phyloP scores from a whole-genome alignment of 2,888 invertebrate genomes.

The Lepidocyrtinus sp. region DNA sequence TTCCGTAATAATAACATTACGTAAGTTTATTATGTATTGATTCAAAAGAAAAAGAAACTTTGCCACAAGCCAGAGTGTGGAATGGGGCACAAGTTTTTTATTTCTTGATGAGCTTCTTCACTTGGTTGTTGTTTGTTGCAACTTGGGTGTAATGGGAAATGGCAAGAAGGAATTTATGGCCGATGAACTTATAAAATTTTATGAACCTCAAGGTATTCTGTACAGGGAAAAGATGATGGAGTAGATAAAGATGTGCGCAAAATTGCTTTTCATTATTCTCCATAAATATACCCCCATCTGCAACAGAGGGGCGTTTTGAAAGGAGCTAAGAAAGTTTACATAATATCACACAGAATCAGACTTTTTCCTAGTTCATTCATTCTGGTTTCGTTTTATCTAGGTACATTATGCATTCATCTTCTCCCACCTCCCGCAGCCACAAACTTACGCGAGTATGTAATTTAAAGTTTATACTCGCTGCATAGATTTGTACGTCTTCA shows the following conservation, averaged over 20 bases:
- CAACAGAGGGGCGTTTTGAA: neutral
- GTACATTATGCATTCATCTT: neutral
- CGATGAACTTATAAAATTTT: constrained; percentile 16
- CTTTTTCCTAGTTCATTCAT: neutral
- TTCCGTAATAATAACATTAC: neutral
- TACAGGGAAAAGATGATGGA: neutral
- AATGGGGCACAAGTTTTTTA: too few species aligned
- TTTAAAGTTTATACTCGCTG: too few species aligned
- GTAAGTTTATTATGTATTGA: neutral
- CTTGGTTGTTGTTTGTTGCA: neutral
- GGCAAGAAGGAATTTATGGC: neutral
- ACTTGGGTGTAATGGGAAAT: neutral
- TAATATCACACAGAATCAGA: neutral
- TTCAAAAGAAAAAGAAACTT: neutral
- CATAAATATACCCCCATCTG: constrained; percentile 31
- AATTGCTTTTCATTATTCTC: constrained; percentile 35
- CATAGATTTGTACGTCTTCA: too few species aligned
- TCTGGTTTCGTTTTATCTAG: neutral
- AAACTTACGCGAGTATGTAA: too few species aligned
- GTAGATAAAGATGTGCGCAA: constrained; percentile 42
- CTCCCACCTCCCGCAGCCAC: neutral
- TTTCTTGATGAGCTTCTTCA: constrained; percentile 15
- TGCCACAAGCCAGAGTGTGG: too few species aligned
- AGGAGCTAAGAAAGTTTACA: neutral
- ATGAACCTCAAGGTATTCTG: constrained; percentile 2